These are phyloP conservation scores for Anagrus nilaparvatae DNA, from an alignment of 1,140 invertebrate genomes.

Conservation along the genomic window DNA sequence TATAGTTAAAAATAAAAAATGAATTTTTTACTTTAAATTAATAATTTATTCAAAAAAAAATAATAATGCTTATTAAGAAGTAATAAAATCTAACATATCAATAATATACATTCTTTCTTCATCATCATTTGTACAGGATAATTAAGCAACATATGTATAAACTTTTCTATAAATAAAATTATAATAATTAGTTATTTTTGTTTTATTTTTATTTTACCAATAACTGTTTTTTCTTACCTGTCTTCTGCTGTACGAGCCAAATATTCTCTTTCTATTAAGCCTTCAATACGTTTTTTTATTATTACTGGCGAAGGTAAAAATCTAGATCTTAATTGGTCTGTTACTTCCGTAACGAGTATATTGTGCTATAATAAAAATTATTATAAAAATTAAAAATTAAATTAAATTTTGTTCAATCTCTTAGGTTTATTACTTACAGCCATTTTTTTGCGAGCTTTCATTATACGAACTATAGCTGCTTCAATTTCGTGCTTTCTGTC, in stretches of 20 bases:
- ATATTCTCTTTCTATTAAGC: constrained; percentile 98
- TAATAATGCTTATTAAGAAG: constrained; percentile 6
- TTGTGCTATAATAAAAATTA: constrained; percentile 58
- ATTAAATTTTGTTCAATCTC: not conserved
- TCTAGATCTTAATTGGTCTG: constrained; percentile 88
- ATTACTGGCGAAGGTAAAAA: constrained; percentile 96
- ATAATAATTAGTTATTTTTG: constrained; percentile 5
- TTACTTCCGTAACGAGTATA: constrained; percentile 93
- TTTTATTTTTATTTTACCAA: constrained; percentile 4
- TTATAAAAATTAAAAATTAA: constrained; percentile 1
- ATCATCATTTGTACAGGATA: no score
- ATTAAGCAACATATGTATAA: constrained; percentile 86
- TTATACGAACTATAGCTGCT: constrained; percentile 98
- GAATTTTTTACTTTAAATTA: no score
- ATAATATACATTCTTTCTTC: constrained; percentile 15
- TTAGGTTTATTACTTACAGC: constrained; percentile 45
- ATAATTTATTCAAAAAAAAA: no score
- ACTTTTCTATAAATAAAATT: constrained; percentile 60
- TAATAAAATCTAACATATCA: constrained; percentile 5
- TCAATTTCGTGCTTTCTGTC: constrained; percentile 99
- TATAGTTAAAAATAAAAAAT: no score
- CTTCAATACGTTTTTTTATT: constrained; percentile 99
- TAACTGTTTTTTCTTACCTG: constrained; percentile 45
- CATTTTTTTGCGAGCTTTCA: constrained; percentile 97
- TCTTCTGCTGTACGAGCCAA: constrained; percentile 92